Conservation (phyloP, 1,140 invertebrate species). For the Panagrolaimus sp. region DNA sequence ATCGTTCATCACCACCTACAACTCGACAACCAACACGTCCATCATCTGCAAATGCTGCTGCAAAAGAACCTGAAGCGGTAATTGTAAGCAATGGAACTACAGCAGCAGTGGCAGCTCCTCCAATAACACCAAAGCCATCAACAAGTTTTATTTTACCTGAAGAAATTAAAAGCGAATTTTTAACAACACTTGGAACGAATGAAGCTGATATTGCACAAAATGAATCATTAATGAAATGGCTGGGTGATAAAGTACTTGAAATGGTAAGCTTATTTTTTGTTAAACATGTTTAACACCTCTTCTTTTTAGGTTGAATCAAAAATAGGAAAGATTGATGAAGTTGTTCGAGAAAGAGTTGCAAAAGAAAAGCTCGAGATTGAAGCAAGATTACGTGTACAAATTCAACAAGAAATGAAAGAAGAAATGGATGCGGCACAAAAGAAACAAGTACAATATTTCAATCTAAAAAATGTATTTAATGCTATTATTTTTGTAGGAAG, state of each 20-base stretch:
- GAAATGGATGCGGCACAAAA: slow-evolving; percentile 38
- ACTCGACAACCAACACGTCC: neutral
- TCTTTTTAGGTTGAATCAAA: slow-evolving; percentile 33
- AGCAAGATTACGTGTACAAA: slow-evolving; percentile 33
- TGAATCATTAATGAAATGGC: slow-evolving; percentile 28
- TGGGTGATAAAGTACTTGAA: slow-evolving; percentile 39
- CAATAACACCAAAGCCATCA: neutral
- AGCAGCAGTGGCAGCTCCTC: too few relatives aligned
- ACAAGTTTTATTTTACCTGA: neutral
- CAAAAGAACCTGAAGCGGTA: neutral
- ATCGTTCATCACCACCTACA: neutral
- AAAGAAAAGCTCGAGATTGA: slow-evolving; percentile 40
- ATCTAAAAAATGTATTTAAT: neutral
- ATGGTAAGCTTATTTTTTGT: slow-evolving; percentile 36
- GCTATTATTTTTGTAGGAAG: slow-evolving; percentile 25
- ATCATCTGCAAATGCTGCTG: neutral
- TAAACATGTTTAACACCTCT: neutral
- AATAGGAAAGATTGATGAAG: slow-evolving; percentile 35
- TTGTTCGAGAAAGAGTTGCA: slow-evolving; percentile 35
- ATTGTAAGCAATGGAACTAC: neutral
- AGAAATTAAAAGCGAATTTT: neutral
- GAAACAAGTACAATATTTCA: slow-evolving; percentile 31
- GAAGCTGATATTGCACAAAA: neutral
- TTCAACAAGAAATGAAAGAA: slow-evolving; percentile 38
- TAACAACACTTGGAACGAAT: neutral